Evolutionary conservation across 2,797 vertebrate genomes (phyloP).

Genomic region (Gila robusta): DNA sequence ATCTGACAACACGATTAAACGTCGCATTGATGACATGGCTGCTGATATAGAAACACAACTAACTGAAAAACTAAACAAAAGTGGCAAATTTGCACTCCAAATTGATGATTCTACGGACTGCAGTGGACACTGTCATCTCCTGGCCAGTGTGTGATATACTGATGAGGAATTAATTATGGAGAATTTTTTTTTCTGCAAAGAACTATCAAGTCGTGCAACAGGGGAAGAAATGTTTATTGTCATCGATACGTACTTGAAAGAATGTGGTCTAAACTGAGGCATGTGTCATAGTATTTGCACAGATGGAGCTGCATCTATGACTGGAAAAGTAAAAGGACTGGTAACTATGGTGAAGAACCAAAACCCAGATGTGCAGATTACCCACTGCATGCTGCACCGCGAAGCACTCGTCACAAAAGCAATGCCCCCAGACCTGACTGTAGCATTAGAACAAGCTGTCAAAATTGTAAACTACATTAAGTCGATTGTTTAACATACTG

Average conservation of each 20-base stretch:
- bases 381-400: too few relatives aligned
- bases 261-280: neutral
- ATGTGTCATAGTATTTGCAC: constrained; percentile 4
- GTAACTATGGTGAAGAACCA: neutral
- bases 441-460: too few relatives aligned
- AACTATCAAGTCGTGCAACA: too few relatives aligned
- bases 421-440: too few relatives aligned
- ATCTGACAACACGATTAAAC: neutral
- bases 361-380: neutral
- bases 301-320: neutral
- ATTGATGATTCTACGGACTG: neutral
- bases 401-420: too few relatives aligned
- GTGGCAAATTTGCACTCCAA: neutral
- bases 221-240: neutral
- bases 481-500: too few relatives aligned
- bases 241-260: neutral
- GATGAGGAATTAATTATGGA: too few relatives aligned
- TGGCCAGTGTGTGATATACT: neutral
- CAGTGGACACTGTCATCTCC: neutral
- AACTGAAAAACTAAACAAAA: neutral
- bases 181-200: too few relatives aligned
- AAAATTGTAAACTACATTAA: too few relatives aligned
- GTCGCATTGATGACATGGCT: neutral
- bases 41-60: neutral
- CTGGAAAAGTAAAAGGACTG: neutral